phyloP scores from a whole-genome alignment of 2,888 invertebrate genomes.

The Erannis defoliaria region DNA sequence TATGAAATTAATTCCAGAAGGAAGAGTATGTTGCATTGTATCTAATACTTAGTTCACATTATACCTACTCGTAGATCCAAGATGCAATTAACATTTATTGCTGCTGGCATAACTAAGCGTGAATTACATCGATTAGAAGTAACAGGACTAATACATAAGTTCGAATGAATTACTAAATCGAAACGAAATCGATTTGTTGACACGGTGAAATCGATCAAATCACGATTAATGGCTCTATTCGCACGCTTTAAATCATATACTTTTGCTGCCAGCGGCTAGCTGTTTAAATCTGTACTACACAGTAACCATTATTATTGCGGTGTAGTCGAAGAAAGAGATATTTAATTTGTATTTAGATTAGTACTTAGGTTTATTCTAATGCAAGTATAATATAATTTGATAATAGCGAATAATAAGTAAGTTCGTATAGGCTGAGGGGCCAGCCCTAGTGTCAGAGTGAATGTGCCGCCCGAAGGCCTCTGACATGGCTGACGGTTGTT shows the following conservation, averaged over 20 bases:
- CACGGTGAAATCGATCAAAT: constrained; percentile 23
- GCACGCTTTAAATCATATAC: constrained; percentile 23
- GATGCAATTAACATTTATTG: no score
- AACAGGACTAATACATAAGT: constrained; percentile 2
- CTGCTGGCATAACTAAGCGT: not conserved
- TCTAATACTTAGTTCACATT: no score
- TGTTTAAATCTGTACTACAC: constrained; percentile 5
- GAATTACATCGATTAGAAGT: constrained; percentile 1
- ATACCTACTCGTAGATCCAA: no score
- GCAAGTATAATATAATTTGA: not conserved
- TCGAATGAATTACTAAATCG: constrained; percentile 18
- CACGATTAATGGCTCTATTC: constrained; percentile 24
- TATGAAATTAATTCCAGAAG: no score
- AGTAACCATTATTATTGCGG: not conserved
- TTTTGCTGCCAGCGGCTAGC: constrained; percentile 13
- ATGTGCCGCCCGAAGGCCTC: no score
- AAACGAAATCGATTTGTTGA: constrained; percentile 17
- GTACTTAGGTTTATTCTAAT: not conserved
- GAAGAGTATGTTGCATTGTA: no score
- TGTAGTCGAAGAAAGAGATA: constrained; percentile 2
- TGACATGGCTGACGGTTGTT: no score
- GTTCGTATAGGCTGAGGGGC: no score
- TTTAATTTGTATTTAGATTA: constrained; percentile 9
- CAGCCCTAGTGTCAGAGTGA: no score
- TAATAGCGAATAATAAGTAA: no score